Percentiles rank a stretch among this genome's conserved stretches.
Evolutionary conservation across 2,113 vertebrate genomes (phyloP).

Genomic region (Pandion haliaetus): DNA sequence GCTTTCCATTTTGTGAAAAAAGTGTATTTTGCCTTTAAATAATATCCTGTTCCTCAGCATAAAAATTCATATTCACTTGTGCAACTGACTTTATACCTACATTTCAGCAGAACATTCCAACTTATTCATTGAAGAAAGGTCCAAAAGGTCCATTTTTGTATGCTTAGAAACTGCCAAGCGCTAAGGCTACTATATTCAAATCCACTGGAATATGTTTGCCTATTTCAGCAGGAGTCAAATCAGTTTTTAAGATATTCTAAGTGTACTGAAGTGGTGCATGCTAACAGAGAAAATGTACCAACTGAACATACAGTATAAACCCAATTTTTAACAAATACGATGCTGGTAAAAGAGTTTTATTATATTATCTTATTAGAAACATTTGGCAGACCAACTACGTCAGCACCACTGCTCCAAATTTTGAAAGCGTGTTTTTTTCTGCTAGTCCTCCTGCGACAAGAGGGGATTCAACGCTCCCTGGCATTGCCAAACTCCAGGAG

Average conservation of each 20-base stretch:
- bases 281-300: not conserved
- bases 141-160: not conserved
- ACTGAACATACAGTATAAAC: not conserved
- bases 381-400: not conserved
- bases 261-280: not conserved
- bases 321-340: not conserved
- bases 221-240: not conserved
- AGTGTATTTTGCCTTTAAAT: not conserved
- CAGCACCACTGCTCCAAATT: not conserved
- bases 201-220: not conserved
- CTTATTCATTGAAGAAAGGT: not conserved
- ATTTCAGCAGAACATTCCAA: not conserved
- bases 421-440: not conserved
- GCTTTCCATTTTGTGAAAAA: not conserved
- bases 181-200: not conserved
- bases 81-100: not conserved
- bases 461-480: not conserved
- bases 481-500: not conserved
- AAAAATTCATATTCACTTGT: not conserved
- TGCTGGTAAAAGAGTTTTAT: not conserved
- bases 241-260: not conserved
- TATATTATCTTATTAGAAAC: not conserved
- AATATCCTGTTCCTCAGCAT: not conserved
- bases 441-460: not conserved
- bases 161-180: not conserved